A percentile compares a stretch with the other conserved stretches of the same genome.
Evolutionary conservation across 1,140 invertebrate genomes (phyloP).

Genomic region (Stratiolaelaps scimitus): DNA sequence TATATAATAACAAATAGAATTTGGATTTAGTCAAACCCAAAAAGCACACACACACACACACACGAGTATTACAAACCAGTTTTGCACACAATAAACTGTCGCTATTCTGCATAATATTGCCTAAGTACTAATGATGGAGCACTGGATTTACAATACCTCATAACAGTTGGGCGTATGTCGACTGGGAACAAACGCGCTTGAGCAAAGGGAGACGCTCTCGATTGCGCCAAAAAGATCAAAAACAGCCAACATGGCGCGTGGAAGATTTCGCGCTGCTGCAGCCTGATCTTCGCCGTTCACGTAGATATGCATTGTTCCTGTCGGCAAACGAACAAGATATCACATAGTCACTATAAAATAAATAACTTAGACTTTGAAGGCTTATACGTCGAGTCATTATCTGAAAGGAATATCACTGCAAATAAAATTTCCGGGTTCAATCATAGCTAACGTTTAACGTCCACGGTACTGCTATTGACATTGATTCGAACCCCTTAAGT

Average conservation of each 20-base stretch:
- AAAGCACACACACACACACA: background rate
- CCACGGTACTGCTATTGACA: too few species aligned
- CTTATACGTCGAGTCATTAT: too few species aligned
- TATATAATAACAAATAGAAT: background rate
- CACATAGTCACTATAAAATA: background rate
- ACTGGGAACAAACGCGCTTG: conserved; percentile 19
- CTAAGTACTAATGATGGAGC: background rate
- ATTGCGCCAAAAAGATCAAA: conserved; percentile 19
- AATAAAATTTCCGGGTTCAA: too few species aligned
- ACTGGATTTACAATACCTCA: background rate
- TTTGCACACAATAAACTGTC: background rate
- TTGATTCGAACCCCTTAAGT: too few species aligned
- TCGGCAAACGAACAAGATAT: background rate
- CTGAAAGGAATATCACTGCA: too few species aligned
- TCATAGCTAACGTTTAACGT: too few species aligned
- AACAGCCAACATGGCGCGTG: conserved; percentile 47
- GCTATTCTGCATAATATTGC: background rate
- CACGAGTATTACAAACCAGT: conserved; percentile 4
- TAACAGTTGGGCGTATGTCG: conserved; percentile 14
- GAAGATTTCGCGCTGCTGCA: conserved; percentile 60
- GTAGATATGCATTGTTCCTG: conserved; percentile 44
- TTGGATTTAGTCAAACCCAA: background rate
- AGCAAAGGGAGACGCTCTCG: conserved; percentile 11
- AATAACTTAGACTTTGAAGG: too few species aligned
- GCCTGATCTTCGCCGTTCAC: conserved; percentile 72